A percentile compares a stretch with the other conserved stretches of the same genome.
Conservation (phyloP, 2,113 vertebrate species). For the Erpornis zantholeuca region DNA sequence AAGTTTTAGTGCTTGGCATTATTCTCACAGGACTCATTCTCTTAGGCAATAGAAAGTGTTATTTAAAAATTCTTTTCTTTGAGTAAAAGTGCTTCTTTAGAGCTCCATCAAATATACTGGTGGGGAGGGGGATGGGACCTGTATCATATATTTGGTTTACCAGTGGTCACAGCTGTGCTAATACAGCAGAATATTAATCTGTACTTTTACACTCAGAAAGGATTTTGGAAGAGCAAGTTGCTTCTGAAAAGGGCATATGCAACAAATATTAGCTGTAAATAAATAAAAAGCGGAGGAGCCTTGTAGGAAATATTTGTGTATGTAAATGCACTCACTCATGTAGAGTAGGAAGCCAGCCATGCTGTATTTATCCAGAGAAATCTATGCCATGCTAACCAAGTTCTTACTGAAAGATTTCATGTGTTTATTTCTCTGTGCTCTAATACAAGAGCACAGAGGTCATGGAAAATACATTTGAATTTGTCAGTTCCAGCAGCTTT, state of each 20-base stretch:
- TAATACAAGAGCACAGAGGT: not conserved
- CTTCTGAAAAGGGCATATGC: conserved; percentile 1
- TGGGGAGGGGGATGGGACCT: too few relatives aligned
- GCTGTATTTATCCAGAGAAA: not conserved
- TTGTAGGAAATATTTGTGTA: conserved; percentile 25
- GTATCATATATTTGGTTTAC: not conserved
- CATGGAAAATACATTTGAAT: not conserved
- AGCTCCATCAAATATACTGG: not conserved
- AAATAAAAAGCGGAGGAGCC: conserved; percentile 10
- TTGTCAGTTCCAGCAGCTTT: not conserved
- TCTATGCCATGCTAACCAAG: not conserved
- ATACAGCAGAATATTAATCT: conserved; percentile 14
- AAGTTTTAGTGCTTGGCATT: not conserved
- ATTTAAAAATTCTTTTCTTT: not conserved
- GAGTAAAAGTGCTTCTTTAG: not conserved
- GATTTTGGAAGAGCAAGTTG: conserved; percentile 11
- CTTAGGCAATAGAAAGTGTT: not conserved
- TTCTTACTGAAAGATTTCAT: not conserved
- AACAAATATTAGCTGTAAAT: conserved; percentile 43
- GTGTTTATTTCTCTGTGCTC: not conserved
- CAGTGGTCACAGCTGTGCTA: conserved; percentile 1
- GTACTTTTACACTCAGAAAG: not conserved
- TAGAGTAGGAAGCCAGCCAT: not conserved
- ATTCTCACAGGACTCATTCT: not conserved
- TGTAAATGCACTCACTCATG: not conserved